Conservation (phyloP, 2,113 vertebrate genomes). For the Herpetotheres cachinnans region DNA sequence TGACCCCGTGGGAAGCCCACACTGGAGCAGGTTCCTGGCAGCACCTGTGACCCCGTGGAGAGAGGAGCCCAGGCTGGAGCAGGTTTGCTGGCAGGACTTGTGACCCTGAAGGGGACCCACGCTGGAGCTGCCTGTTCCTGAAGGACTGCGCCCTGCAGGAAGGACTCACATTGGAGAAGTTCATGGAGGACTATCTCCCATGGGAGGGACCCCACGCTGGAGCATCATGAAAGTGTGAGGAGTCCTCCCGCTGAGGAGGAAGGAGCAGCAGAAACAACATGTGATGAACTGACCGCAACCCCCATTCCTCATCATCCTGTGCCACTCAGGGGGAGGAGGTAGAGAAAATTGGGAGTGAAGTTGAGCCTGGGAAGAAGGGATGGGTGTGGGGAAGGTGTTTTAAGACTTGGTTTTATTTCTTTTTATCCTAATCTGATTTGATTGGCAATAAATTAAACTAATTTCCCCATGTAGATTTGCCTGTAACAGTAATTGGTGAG, state of each 20-base stretch:
- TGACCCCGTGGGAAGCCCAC: no score
- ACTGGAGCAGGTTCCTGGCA: no score
- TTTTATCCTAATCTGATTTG: background rate
- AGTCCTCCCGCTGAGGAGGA: no score
- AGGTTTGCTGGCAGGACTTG: background rate
- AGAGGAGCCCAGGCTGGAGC: no score
- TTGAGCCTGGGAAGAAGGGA: background rate
- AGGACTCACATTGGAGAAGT: background rate
- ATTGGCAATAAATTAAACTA: background rate
- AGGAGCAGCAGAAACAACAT: background rate
- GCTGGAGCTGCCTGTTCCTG: background rate
- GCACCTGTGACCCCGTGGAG: no score
- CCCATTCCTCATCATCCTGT: background rate
- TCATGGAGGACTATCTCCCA: background rate
- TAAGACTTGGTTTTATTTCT: background rate
- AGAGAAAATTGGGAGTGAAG: background rate
- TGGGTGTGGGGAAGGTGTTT: background rate
- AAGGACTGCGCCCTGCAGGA: background rate
- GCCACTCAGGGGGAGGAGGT: background rate
- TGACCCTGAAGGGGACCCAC: background rate
- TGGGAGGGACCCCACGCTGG: background rate
- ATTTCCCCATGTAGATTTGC: background rate
- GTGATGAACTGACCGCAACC: background rate
- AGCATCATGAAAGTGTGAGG: background rate
- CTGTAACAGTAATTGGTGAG: background rate